These are phyloP conservation scores for Terebella lapidaria DNA, from an alignment of 2,888 invertebrate genomes.

Conservation along the genomic window DNA sequence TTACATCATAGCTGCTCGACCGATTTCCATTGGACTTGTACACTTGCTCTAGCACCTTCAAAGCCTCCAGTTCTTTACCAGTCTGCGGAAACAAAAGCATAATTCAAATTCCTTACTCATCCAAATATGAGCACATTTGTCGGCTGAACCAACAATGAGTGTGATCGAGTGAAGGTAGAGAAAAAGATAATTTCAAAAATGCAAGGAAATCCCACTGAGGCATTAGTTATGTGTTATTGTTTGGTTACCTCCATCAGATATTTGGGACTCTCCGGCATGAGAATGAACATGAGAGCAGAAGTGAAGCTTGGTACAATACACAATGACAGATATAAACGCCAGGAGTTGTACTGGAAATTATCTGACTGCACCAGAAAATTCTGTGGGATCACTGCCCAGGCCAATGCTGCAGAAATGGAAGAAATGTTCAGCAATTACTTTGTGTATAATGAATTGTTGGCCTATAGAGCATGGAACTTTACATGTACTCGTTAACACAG, in stretches of 20 bases:
- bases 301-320: conserved; percentile 84
- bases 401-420: conserved; percentile 58
- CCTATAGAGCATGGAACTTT: neutral
- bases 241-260: conserved; percentile 69
- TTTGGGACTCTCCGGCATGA: conserved; percentile 81
- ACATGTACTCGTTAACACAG: neutral
- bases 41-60: neutral
- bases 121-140: too few relatives aligned
- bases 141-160: too few relatives aligned
- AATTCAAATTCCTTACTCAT: too few relatives aligned
- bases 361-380: neutral
- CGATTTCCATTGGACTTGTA: neutral
- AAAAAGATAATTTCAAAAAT: too few relatives aligned
- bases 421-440: neutral
- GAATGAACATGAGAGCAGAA: conserved; percentile 75
- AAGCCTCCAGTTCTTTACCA: neutral
- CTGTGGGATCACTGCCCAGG: conserved; percentile 64
- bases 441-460: neutral
- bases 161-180: too few relatives aligned
- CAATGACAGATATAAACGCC: conserved; percentile 83
- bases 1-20: neutral
- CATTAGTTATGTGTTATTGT: neutral
- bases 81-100: neutral
- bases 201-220: too few relatives aligned
- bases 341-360: conserved; percentile 74